Evolutionary conservation across 2,797 vertebrate genomes (phyloP), one percentile per base, ranked within the genome.

Genomic region (Forpus xanthops): DNA sequence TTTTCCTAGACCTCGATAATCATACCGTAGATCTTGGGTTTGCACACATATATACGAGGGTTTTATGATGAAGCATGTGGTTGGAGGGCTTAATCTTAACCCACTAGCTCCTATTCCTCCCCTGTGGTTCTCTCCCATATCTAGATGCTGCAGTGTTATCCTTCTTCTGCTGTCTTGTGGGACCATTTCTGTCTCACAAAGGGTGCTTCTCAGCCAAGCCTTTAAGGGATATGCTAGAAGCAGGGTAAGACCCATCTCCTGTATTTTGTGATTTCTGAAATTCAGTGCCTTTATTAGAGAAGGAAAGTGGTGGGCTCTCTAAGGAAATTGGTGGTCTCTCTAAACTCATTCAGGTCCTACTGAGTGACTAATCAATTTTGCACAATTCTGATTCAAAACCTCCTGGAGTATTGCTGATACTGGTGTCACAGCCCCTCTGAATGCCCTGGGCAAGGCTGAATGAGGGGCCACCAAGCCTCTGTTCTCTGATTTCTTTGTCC

Each of bases 301-400:
- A 31, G 1, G 6, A 47, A 60, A 18, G 15, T 0, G 0, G 0
- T n/a, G 19, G 39, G 15, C 27, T 17, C 15, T 64, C 35, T 60
- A 37, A 65, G 28, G 42, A 44, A 44, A 44, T 44, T 11, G 0
- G 0, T n/a, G 21, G 39, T 10, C n/a, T 17, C 15, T 65, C 41
- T 60, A 42, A 65, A n/a, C 33, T n/a, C 65, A 41, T 42, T 80
- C 41, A n/a, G 73, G 12, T 67, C 18, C 33, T 52, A 15, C 17
- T 41, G 42, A 56, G 12, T 66, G 37, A 53, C 30, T 5, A 6
- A 1, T 55, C 0, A 0, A 23, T 64, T 76, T 58, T 68, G 35
- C n/a, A 21, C 35, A 37, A 8, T 45, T 77, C 50, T 77, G 62
- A n/a, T 58, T 62, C 33, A 68, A 77, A 85, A 42, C 13, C 8